Evolutionary conservation across 1,140 invertebrate genomes (phyloP).

Genomic region (Pygmarrhopalites habei): DNA sequence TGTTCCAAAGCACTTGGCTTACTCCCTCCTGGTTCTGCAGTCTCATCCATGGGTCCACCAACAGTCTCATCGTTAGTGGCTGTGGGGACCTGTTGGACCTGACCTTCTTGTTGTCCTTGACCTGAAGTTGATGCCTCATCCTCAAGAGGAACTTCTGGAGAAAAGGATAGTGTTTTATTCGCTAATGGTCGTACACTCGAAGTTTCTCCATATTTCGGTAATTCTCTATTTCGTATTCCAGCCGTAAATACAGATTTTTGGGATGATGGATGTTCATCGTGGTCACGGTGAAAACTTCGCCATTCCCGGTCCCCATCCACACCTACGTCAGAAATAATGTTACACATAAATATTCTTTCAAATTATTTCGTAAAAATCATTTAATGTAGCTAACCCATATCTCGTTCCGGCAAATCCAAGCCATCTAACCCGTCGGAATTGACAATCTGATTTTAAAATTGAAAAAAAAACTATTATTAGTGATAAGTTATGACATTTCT

Average conservation of each 20-base stretch:
- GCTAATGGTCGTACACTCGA: slow-evolving; percentile 24
- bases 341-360: too few species aligned
- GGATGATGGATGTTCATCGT: slow-evolving; percentile 4
- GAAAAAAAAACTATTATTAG: neutral
- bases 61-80: neutral
- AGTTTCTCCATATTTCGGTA: slow-evolving; percentile 12
- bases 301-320: slow-evolving; percentile 38
- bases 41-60: neutral
- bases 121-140: neutral
- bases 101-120: neutral
- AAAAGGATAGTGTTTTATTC: slow-evolving; percentile 22
- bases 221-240: slow-evolving; percentile 21
- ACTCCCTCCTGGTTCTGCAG: slow-evolving; percentile 9
- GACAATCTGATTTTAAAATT: slow-evolving; percentile 25
- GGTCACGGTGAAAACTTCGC: slow-evolving; percentile 14
- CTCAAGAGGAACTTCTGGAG: slow-evolving; percentile 6
- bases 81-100: neutral
- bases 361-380: too few species aligned
- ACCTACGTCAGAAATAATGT: slow-evolving; percentile 29
- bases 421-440: slow-evolving; percentile 38
- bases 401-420: slow-evolving; percentile 36
- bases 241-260: slow-evolving; percentile 28
- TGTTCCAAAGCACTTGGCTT: slow-evolving; percentile 21
- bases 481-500: too few species aligned
- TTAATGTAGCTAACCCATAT: too few species aligned